Conservation (phyloP, 1,140 invertebrate genomes). For the Cyclargus thomasi region DNA sequence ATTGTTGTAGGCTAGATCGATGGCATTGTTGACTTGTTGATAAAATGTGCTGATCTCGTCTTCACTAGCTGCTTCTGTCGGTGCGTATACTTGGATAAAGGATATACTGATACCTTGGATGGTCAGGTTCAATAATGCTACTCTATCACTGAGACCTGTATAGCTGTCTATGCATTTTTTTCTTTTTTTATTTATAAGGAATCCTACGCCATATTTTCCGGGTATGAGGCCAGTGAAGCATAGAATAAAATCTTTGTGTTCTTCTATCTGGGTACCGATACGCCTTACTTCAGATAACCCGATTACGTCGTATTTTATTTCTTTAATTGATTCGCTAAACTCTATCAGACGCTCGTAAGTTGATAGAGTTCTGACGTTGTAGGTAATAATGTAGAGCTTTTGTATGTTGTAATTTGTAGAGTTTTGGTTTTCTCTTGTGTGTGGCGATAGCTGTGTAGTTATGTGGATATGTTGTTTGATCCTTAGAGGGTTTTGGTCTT, state of each 20-base stretch:
- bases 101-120: neutral
- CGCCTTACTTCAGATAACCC: conserved; percentile 17
- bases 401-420: too few species aligned
- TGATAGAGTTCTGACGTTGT: conserved; percentile 12
- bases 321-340: conserved; percentile 3
- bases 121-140: conserved; percentile 15
- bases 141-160: conserved; percentile 15
- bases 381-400: neutral
- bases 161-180: conserved; percentile 7
- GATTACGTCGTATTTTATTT: conserved; percentile 19
- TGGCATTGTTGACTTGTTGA: neutral
- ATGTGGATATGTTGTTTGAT: neutral
- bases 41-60: conserved; percentile 9
- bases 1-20: neutral
- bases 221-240: conserved; percentile 13
- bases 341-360: conserved; percentile 8
- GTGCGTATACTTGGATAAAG: conserved; percentile 15
- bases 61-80: conserved; percentile 15
- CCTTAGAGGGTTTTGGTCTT: conserved; percentile 14
- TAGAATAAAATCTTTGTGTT: conserved; percentile 17
- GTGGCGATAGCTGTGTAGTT: neutral
- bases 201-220: conserved; percentile 17
- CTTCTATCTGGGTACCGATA: conserved; percentile 14
- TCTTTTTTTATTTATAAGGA: conserved; percentile 17
- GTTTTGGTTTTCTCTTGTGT: too few species aligned